Evolutionary conservation across 2,888 invertebrate species (phyloP).

Genomic region (Ochropacha duplaris): DNA sequence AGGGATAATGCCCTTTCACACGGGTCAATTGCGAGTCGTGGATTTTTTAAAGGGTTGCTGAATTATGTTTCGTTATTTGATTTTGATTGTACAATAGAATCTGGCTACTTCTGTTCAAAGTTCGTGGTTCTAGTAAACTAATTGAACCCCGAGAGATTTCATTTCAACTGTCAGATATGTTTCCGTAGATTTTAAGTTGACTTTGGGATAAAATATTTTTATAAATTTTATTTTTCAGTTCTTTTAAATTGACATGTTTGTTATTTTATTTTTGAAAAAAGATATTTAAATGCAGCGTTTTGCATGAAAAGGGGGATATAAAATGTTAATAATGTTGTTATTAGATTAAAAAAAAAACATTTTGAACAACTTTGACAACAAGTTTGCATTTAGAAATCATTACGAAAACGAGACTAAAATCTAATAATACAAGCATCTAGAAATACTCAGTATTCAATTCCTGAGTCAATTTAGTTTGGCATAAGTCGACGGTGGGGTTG

Average conservation of each 20-base stretch:
- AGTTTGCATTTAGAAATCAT: no score
- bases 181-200: not conserved
- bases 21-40: slow-evolving; percentile 29
- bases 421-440: no score
- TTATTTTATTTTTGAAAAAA: no score
- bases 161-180: not conserved
- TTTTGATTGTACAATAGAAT: not conserved
- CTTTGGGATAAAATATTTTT: not conserved
- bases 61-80: not conserved
- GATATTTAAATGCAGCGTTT: no score
- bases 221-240: no score
- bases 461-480: not conserved
- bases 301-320: no score
- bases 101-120: not conserved
- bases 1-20: slow-evolving; percentile 4
- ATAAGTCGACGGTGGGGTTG: slow-evolving; percentile 16
- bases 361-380: no score
- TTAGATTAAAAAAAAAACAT: no score
- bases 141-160: not conserved
- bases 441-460: not conserved
- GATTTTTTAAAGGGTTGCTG: slow-evolving; percentile 5
- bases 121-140: not conserved
- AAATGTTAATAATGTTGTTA: no score
- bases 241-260: no score
- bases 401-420: no score